phyloP scores from a whole-genome alignment of 2,113 vertebrate species.

The Herpailurus yagouaroundi region DNA sequence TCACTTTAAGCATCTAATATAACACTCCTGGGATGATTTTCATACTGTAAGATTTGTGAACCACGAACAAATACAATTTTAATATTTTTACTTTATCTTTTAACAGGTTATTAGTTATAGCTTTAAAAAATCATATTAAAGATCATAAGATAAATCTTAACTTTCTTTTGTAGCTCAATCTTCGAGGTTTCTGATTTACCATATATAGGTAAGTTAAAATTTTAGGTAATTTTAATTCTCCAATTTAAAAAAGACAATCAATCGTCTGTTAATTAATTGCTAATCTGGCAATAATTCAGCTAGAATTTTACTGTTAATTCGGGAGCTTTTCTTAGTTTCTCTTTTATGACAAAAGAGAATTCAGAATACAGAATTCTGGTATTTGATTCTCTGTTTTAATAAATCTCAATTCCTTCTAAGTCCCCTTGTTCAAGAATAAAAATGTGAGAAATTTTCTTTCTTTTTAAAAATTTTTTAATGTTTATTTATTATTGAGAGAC shows the following conservation, averaged over 20 bases:
- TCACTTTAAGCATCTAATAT: neutral
- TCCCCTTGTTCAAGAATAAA: neutral
- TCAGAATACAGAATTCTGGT: neutral
- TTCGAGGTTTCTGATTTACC: neutral
- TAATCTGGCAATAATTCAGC: neutral
- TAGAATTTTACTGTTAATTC: conserved; percentile 17
- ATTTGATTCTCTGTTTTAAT: neutral
- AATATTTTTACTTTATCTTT: neutral
- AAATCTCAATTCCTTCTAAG: conserved; percentile 9
- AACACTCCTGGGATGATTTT: neutral
- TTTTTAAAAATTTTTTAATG: no score
- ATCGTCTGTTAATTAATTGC: neutral
- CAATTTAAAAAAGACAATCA: conserved; percentile 8
- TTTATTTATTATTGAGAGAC: no score
- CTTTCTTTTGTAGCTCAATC: neutral
- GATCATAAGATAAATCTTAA: neutral
- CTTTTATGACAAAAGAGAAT: neutral
- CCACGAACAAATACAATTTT: neutral
- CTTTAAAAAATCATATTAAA: neutral
- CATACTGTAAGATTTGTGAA: neutral
- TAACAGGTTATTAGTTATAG: neutral
- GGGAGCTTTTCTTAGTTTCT: neutral
- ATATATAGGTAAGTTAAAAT: neutral
- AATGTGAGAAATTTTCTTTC: neutral
- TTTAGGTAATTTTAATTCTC: conserved; percentile 33